A percentile compares a stretch with the other conserved stretches of the same genome.
Conservation (phyloP, 2,797 vertebrate species). For the Leucoraja ocellata region DNA sequence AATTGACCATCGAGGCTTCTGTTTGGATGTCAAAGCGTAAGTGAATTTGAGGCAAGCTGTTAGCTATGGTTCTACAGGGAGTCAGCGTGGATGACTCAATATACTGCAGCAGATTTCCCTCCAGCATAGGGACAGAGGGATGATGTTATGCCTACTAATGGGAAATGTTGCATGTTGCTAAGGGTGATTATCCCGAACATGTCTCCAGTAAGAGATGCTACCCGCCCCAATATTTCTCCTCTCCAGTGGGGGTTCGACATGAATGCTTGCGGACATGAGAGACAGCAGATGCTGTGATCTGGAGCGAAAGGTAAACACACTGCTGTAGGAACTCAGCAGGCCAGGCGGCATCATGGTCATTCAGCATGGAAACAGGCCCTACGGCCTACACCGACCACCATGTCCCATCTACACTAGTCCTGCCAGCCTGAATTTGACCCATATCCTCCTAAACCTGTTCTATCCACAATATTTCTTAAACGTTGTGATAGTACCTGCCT, state of each 20-base stretch:
- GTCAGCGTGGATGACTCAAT: not conserved
- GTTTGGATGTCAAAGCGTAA: not conserved
- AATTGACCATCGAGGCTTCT: not conserved
- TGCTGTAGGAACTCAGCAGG: too few species aligned
- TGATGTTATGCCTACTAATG: not conserved
- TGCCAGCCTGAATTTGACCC: too few species aligned
- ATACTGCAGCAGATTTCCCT: not conserved
- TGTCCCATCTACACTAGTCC: too few species aligned
- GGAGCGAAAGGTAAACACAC: too few species aligned
- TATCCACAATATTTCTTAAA: too few species aligned
- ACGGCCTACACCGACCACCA: too few species aligned
- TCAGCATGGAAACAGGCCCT: too few species aligned
- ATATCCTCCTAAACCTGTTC: too few species aligned
- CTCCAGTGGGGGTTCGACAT: not conserved
- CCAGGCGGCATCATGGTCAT: too few species aligned
- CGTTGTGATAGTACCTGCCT: too few species aligned
- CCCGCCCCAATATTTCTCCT: not conserved
- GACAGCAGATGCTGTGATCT: too few species aligned
- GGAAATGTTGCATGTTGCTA: not conserved
- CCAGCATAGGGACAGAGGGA: not conserved
- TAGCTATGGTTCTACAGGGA: not conserved
- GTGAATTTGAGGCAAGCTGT: not conserved
- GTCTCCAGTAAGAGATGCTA: not conserved
- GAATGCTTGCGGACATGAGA: not conserved
- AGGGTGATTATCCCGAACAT: not conserved